These are phyloP conservation scores for Myrmecobius fasciatus DNA, from an alignment of 2,113 vertebrate genomes.

Conservation along the genomic window DNA sequence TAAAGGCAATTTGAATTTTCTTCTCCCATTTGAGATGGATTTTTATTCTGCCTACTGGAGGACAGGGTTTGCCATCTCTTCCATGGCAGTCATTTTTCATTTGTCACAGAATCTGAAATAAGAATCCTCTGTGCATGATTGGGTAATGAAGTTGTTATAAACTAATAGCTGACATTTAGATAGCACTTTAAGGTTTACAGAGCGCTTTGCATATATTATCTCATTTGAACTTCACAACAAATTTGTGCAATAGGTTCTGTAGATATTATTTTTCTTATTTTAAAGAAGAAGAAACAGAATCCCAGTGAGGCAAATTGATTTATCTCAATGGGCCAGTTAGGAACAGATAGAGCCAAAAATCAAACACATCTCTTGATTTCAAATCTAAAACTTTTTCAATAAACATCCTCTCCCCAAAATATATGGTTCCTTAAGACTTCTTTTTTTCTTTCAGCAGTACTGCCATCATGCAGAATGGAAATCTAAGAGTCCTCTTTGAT, in stretches of 20 bases:
- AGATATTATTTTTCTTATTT: not conserved
- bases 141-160: constrained; percentile 71
- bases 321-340: not conserved
- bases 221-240: not conserved
- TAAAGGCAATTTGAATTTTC: constrained; percentile 77
- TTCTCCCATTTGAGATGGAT: constrained; percentile 63
- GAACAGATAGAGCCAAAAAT: not conserved
- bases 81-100: constrained; percentile 72
- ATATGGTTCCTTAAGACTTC: not conserved
- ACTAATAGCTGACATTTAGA: constrained; percentile 70
- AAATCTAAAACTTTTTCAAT: not conserved
- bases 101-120: constrained; percentile 73
- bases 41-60: constrained; percentile 43
- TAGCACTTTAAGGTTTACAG: constrained; percentile 23
- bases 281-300: not conserved
- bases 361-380: not conserved
- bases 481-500: not conserved
- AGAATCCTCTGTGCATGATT: constrained; percentile 70
- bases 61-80: constrained; percentile 59
- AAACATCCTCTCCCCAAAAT: not conserved
- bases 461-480: not conserved
- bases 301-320: not conserved
- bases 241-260: not conserved
- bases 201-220: not conserved
- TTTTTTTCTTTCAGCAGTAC: not conserved